phyloP scores from a whole-genome alignment of 1,140 invertebrate genomes.

The Sinonovacula constricta region DNA sequence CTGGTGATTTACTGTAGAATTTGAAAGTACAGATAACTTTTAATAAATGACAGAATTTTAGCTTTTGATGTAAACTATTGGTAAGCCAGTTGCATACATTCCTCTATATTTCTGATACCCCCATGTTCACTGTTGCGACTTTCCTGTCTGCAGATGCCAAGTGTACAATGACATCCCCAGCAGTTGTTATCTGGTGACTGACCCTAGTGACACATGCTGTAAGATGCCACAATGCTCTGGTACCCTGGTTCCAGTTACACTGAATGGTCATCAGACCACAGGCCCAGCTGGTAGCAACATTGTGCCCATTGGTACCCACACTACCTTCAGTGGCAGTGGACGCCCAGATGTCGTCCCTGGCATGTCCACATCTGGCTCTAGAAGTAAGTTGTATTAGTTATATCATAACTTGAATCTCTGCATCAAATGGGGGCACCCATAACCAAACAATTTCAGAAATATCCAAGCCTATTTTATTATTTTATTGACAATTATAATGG shows the following conservation, averaged over 20 bases:
- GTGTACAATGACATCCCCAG: conserved; percentile 62
- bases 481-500: too few relatives aligned
- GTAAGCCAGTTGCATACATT: too few relatives aligned
- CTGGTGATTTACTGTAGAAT: too few relatives aligned
- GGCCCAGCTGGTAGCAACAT: conserved; percentile 53
- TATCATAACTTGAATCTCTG: background rate
- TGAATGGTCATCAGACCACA: conserved; percentile 52
- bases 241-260: conserved; percentile 38
- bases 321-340: conserved; percentile 56
- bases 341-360: conserved; percentile 30
- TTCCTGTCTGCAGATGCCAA: conserved; percentile 47
- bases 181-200: conserved; percentile 60
- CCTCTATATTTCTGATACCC: too few relatives aligned
- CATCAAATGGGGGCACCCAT: too few relatives aligned
- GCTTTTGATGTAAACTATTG: too few relatives aligned
- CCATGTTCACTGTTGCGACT: too few relatives aligned
- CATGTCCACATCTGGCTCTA: conserved; percentile 36
- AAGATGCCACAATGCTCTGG: conserved; percentile 57
- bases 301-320: conserved; percentile 63
- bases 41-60: too few relatives aligned
- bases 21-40: too few relatives aligned
- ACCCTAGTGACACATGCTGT: conserved; percentile 63
- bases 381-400: conserved; percentile 54
- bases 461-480: too few relatives aligned
- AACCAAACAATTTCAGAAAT: too few relatives aligned